A percentile compares a stretch with the other conserved stretches of the same genome.
These are phyloP conservation scores for Aplysina aerophoba DNA, from an alignment of 37 sponge, comb jelly and placozoan genomes.

Conservation along the genomic window DNA sequence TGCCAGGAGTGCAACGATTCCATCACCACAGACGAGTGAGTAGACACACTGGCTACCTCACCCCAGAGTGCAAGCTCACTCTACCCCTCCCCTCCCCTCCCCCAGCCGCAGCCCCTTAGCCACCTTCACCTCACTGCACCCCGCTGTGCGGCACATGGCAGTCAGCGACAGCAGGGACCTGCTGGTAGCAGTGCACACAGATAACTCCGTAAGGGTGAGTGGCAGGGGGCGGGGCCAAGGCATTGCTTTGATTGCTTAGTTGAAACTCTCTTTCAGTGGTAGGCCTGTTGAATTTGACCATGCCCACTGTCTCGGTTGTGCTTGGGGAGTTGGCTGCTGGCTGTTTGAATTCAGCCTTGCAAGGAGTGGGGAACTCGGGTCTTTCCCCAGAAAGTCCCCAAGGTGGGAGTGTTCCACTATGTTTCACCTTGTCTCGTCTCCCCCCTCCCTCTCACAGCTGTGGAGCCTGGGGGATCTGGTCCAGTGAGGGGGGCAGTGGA, in stretches of 20 bases:
- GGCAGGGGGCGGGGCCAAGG: too few relatives aligned
- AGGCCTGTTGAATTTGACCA: too few relatives aligned
- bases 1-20: constrained; percentile 87
- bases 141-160: constrained; percentile 24
- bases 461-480: not conserved
- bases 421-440: not conserved
- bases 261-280: too few relatives aligned
- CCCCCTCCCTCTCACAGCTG: not conserved
- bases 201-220: constrained; percentile 64
- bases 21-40: constrained; percentile 93
- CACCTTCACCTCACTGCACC: constrained; percentile 39
- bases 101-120: constrained; percentile 76
- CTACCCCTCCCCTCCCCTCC: not conserved
- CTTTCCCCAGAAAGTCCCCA: too few relatives aligned
- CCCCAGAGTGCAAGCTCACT: not conserved
- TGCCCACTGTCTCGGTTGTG: too few relatives aligned
- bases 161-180: constrained; percentile 51
- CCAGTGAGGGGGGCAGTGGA: not conserved
- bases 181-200: constrained; percentile 53
- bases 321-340: too few relatives aligned
- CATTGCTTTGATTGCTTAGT: too few relatives aligned
- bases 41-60: not conserved
- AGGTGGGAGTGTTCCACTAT: not conserved
- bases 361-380: too few relatives aligned
- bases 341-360: too few relatives aligned